Evolutionary conservation across 2,888 invertebrate genomes (phyloP), one percentile per base, ranked within the genome.

Genomic region (Drosophila paramelanica): DNA sequence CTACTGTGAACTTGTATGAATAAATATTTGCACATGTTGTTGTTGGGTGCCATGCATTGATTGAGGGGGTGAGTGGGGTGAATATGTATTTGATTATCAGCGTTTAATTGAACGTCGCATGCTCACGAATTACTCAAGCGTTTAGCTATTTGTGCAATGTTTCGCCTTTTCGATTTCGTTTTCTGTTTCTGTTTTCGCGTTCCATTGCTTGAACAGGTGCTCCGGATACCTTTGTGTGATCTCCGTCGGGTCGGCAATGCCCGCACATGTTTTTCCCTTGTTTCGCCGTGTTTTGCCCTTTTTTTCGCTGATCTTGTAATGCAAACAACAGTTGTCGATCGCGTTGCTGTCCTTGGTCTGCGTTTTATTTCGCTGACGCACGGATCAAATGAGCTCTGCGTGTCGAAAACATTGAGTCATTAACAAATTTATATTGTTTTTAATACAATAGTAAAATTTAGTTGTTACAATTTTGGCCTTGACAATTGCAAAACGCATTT

Each of bases 91-190:
- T 85, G 67, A 73, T 78, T 73, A 82, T 66, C 69, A 36, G 53
- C 76, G 60, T 69, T 77, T 58, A 64, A 76, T 77, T 76, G 36
- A 53, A 59, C 51, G 66, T 66, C 73, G 76, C 78, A 66, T 78
- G 67, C 57, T 73, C 57, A 56, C 59, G 49, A 76, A 67, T 73
- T 83, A 68, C 70, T 79, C 84, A 70, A 86, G 67, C 82, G 86
- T 83, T 72, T 36, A 65, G 56, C 65, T 77, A 77, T 77, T 77
- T 73, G 70, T 67, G 77, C 52, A 75, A 72, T 55, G 47, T 62
- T 70, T 74, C 38, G 47, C 45, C 43, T 49, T 45, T 77, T 43
- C 25, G 36, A 59, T 53, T 59, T 53, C 27, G 58, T 39, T 39
- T 60, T 23, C 10, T 17, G 38, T 53, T 59, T 53, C 27, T 60